A percentile compares a stretch with the other conserved stretches of the same genome.
Evolutionary conservation across 2,888 invertebrate genomes (phyloP).

Genomic region (Thymelicus acteon): DNA sequence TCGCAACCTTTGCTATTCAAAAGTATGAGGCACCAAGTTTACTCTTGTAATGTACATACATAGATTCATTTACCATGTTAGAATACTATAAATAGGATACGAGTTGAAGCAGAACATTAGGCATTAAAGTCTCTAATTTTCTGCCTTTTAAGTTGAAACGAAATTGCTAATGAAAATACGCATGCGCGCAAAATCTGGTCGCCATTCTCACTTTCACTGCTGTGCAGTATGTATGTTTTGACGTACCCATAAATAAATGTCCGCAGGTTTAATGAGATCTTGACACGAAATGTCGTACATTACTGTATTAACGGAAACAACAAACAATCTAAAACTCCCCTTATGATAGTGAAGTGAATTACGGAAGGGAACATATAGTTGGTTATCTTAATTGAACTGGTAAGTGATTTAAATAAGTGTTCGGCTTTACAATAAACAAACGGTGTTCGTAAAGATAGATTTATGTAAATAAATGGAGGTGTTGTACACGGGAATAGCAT

Average conservation of each 20-base stretch:
- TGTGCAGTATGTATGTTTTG: slow-evolving; percentile 71
- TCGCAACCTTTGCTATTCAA: background rate
- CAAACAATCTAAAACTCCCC: slow-evolving; percentile 66
- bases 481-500: background rate
- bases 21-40: background rate
- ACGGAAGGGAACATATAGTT: slow-evolving; percentile 40
- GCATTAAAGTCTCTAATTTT: background rate
- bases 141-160: background rate
- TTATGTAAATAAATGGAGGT: slow-evolving; percentile 3
- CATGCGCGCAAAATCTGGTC: slow-evolving; percentile 77
- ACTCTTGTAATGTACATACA: background rate
- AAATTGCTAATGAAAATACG: slow-evolving; percentile 50
- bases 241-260: slow-evolving; percentile 63
- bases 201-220: slow-evolving; percentile 77
- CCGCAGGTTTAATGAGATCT: slow-evolving; percentile 75
- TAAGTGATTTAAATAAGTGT: slow-evolving; percentile 49
- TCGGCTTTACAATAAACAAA: slow-evolving; percentile 24
- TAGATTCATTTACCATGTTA: background rate
- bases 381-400: slow-evolving; percentile 47
- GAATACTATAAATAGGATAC: background rate
- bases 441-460: slow-evolving; percentile 8
- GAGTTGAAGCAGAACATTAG: background rate
- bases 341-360: slow-evolving; percentile 76
- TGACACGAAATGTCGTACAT: slow-evolving; percentile 72
- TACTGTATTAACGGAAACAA: slow-evolving; percentile 67